These are phyloP conservation scores for Anas capensis DNA, from an alignment of 2,797 vertebrate genomes.

Conservation along the genomic window DNA sequence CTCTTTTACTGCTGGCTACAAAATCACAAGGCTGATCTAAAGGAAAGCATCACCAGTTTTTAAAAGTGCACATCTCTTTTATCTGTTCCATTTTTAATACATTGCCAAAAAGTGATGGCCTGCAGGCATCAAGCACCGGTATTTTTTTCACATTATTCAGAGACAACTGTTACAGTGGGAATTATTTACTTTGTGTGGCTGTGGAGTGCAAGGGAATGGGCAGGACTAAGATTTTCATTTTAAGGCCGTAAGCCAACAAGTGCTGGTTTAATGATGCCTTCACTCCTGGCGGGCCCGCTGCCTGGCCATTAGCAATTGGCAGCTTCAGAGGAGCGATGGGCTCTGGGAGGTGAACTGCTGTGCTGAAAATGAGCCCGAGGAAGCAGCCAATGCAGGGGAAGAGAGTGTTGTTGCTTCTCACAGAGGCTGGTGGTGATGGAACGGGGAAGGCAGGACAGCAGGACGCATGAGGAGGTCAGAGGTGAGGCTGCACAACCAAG, in stretches of 20 bases:
- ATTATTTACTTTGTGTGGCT: neutral
- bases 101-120: neutral
- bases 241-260: neutral
- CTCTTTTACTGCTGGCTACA: neutral
- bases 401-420: neutral
- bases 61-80: neutral
- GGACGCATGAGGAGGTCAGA: neutral
- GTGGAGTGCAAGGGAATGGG: neutral
- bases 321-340: neutral
- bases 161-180: fast-evolving
- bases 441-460: neutral
- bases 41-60: neutral
- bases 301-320: neutral
- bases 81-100: neutral
- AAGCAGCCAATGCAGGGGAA: neutral
- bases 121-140: neutral
- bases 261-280: neutral
- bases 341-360: neutral
- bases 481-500: neutral
- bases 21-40: neutral
- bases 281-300: fast-evolving
- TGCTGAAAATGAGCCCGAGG: neutral
- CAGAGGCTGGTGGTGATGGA: neutral
- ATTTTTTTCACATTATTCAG: neutral
- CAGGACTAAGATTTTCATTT: neutral